Evolutionary conservation across 1,140 invertebrate species (phyloP).

Genomic region (Bilobella aurantiaca): DNA sequence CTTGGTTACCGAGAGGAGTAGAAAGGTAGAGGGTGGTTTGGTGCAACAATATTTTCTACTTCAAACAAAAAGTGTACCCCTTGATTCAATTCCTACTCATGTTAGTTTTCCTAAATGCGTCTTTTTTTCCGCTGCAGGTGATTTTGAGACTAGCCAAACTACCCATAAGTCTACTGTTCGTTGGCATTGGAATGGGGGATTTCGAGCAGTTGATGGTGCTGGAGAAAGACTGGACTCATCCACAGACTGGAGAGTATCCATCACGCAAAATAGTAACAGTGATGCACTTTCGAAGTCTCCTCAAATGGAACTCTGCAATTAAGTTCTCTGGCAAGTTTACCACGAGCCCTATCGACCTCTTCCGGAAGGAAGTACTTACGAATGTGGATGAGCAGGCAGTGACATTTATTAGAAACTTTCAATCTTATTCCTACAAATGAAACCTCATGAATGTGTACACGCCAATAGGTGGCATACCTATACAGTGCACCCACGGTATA

Average conservation of each 20-base stretch:
- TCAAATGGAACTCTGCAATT: slow-evolving; percentile 21
- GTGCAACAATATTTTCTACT: too few relatives aligned
- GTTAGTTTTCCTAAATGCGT: too few relatives aligned
- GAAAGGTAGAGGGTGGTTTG: too few relatives aligned
- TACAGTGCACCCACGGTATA: too few relatives aligned
- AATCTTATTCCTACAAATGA: too few relatives aligned
- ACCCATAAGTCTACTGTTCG: slow-evolving; percentile 22
- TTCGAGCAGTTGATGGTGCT: slow-evolving; percentile 11
- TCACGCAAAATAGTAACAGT: slow-evolving; percentile 18
- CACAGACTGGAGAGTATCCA: slow-evolving; percentile 13
- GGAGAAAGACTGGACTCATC: slow-evolving; percentile 18
- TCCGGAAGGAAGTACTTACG: slow-evolving; percentile 24
- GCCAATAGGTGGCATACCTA: too few relatives aligned
- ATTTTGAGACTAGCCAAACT: slow-evolving; percentile 21
- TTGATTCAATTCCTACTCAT: too few relatives aligned
- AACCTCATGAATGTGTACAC: too few relatives aligned
- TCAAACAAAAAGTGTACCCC: too few relatives aligned
- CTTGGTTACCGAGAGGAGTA: too few relatives aligned
- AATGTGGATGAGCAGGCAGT: slow-evolving; percentile 16
- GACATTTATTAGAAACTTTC: too few relatives aligned
- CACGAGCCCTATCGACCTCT: slow-evolving; percentile 16
- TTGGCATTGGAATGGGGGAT: slow-evolving; percentile 25
- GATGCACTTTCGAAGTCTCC: slow-evolving; percentile 26
- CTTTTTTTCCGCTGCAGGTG: too few relatives aligned
- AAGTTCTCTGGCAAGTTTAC: slow-evolving; percentile 10